Evolutionary conservation across 37 sponge, comb jelly and placozoan genomes (phyloP), one percentile per base, ranked within the genome.

Genomic region (Lycopodina hypogea): DNA sequence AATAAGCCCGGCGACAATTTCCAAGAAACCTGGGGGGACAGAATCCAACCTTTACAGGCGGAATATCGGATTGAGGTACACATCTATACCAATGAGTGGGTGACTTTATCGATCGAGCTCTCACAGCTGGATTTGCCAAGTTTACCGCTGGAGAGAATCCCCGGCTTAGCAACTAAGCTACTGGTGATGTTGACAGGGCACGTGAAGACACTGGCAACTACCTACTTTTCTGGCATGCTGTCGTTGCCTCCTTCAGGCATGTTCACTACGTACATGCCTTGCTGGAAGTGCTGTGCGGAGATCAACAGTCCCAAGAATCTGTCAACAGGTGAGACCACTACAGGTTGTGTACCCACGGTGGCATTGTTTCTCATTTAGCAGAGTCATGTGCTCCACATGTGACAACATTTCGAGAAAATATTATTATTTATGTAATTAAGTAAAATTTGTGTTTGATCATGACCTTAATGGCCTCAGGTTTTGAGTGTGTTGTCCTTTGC

Each of bases 141-240:
- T 22, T 41, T 23, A n/a, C 63, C 19, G 23, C 80, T 81, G 15
- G 28, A 28, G 51, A 34, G 29, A 28, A 32, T 80, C 52, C 33
- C 87, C 7, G 76, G 67, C 0, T 42, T 63, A 24, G 95, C 87
- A 6, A 88, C 93, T 12, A 45, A 58, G 41, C 32, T 91, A 4
- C 40, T 95, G 60, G 84, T 95, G 36, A 80, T 86, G 71, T 36
- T 95, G 19, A 71, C 76, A 42, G 50, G 80, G 42, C 95, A 95
- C 68, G 51, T 95, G 1, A 68, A 81, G 39, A 73, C 89, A 9
- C 84, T 95, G 63, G 85, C 86, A 23, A 62, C 61, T 15, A 84
- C 78, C 67, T 95, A 85, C 87, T 95, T 87, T 52, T 74, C 86
- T 0, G 89, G 93, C 0, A 86, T 89, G 76, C 70, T 89, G 18